Evolutionary conservation across 2,797 vertebrate species (phyloP).

Genomic region (Orientallactaga sibirica): DNA sequence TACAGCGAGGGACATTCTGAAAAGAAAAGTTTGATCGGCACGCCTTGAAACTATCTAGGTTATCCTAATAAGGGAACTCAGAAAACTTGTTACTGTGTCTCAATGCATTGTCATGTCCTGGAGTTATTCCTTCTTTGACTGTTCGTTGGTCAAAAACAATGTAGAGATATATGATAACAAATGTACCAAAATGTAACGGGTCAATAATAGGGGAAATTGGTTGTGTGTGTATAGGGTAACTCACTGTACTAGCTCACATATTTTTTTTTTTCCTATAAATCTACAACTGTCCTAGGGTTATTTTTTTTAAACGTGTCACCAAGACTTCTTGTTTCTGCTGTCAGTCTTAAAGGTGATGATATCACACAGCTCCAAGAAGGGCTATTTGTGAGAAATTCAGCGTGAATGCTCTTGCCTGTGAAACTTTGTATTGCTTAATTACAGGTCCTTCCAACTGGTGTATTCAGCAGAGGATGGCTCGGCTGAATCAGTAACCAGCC

Average conservation of each 20-base stretch:
- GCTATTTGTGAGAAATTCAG: background rate
- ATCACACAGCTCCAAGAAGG: background rate
- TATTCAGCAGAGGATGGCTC: background rate
- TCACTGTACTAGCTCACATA: background rate
- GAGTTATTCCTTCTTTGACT: background rate
- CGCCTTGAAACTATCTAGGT: background rate
- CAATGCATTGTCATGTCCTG: background rate
- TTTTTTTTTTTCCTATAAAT: conserved; percentile 3
- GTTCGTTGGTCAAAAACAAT: background rate
- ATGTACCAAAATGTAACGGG: background rate
- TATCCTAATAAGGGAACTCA: conserved; percentile 49
- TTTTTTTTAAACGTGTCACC: background rate
- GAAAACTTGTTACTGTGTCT: conserved; percentile 10
- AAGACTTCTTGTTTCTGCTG: background rate
- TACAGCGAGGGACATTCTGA: background rate
- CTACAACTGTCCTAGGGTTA: conserved; percentile 1
- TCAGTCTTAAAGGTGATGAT: background rate
- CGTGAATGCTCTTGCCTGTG: background rate
- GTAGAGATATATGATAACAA: background rate
- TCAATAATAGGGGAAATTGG: background rate
- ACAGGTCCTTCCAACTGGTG: background rate
- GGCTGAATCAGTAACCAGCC: background rate
- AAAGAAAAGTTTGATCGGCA: background rate
- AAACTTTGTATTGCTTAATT: background rate
- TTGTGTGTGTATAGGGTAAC: background rate